These are phyloP conservation scores for Champsocephalus esox DNA, from an alignment of 2,797 vertebrate species.

Conservation along the genomic window DNA sequence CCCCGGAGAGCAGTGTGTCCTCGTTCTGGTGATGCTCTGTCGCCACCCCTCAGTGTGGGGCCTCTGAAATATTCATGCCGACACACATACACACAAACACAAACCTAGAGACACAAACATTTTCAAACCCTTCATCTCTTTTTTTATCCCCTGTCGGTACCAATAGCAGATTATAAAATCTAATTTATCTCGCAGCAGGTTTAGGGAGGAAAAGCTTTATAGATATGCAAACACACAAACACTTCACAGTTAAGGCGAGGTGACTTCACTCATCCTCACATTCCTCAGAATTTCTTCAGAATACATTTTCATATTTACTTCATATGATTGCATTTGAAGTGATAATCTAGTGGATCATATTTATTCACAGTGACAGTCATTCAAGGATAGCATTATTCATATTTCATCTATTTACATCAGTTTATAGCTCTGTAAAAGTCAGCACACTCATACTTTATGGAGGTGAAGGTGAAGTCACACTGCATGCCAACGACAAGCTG, in stretches of 20 bases:
- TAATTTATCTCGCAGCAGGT: constrained; percentile 53
- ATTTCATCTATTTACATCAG: background rate
- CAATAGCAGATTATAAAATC: constrained; percentile 62
- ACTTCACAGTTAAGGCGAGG: constrained; percentile 3
- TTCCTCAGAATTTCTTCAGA: constrained; percentile 7
- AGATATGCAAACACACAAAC: background rate
- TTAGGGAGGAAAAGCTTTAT: constrained; percentile 20
- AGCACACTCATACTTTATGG: background rate
- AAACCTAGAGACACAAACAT: constrained; percentile 49
- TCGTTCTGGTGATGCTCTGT: constrained; percentile 67
- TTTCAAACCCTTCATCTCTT: constrained; percentile 35
- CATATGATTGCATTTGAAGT: background rate
- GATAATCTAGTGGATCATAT: background rate
- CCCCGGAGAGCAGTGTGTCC: constrained; percentile 65
- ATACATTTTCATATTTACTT: background rate
- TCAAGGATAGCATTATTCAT: background rate
- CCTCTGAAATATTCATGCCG: constrained; percentile 76
- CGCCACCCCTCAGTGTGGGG: constrained; percentile 57
- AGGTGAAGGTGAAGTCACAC: constrained; percentile 23
- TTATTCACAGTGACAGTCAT: background rate
- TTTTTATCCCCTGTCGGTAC: constrained; percentile 40
- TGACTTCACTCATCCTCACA: background rate
- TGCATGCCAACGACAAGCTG: constrained; percentile 19
- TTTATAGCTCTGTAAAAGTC: constrained; percentile 5
- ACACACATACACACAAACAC: constrained; percentile 50